Percentiles rank a stretch among this genome's conserved stretches.
These are phyloP conservation scores for Calosoma granatense DNA, from an alignment of 1,140 invertebrate genomes.

Conservation along the genomic window DNA sequence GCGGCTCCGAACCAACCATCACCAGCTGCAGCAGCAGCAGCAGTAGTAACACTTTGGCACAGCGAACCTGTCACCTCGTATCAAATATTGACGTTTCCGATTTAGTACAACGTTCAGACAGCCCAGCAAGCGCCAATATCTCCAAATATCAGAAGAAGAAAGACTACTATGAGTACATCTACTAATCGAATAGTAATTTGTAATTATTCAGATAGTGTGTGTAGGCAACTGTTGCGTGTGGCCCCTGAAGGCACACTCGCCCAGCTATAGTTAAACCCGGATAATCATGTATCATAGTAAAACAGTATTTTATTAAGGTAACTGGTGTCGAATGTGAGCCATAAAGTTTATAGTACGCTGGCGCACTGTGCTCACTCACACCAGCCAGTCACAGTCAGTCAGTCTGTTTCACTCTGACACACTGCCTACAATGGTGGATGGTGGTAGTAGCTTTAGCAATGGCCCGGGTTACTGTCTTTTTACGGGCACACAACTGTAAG, in stretches of 20 bases:
- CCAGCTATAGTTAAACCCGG: neutral
- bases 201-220: no score
- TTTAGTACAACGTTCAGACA: no score
- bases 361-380: neutral
- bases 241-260: neutral
- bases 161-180: no score
- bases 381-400: neutral
- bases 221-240: conserved; percentile 1
- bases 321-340: conserved; percentile 32
- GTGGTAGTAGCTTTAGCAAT: neutral
- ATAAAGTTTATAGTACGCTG: conserved; percentile 30
- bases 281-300: conserved; percentile 14
- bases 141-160: no score
- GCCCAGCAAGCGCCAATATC: no score
- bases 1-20: no score
- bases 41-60: no score
- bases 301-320: conserved; percentile 32
- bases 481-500: conserved; percentile 25
- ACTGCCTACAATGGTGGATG: neutral
- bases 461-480: conserved; percentile 26
- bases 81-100: no score
- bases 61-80: no score
- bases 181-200: no score
- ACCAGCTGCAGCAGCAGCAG: no score
- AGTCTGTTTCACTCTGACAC: neutral